Percentiles rank a stretch among this genome's conserved stretches.
Conservation (phyloP, 2,888 invertebrate species). For the Coenonympha arcania region DNA sequence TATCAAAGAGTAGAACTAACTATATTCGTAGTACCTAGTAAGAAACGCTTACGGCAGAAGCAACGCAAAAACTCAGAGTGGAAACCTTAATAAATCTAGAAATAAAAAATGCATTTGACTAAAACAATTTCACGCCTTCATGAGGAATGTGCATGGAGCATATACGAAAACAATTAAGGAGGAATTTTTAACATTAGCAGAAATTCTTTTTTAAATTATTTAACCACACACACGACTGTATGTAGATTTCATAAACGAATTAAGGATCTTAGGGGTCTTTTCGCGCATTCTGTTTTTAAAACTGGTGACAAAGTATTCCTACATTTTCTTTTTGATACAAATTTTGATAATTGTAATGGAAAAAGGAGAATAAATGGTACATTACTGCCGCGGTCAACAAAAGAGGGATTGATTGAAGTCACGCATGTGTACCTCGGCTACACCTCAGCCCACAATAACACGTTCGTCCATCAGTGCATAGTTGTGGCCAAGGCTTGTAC, state of each 20-base stretch:
- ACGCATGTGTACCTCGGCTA: neutral
- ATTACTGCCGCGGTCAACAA: too few species aligned
- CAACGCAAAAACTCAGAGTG: constrained; percentile 1
- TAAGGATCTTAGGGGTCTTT: neutral
- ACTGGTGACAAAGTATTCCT: too few species aligned
- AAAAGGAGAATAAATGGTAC: too few species aligned
- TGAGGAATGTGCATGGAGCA: constrained; percentile 16
- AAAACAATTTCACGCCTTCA: constrained; percentile 16
- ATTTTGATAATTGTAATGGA: neutral
- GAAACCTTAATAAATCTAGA: neutral
- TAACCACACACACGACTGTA: neutral
- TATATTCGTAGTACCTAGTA: too few species aligned
- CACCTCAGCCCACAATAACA: neutral
- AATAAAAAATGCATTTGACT: constrained; percentile 15
- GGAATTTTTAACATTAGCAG: constrained; percentile 26
- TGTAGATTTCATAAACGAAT: neutral
- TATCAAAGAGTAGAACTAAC: too few species aligned
- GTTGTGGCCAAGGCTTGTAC: too few species aligned
- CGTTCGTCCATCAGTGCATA: neutral
- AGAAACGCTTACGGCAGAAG: neutral
- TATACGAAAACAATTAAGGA: constrained; percentile 26
- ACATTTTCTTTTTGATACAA: neutral
- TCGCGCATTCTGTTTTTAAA: too few species aligned
- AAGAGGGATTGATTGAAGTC: too few species aligned
- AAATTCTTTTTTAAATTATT: constrained; percentile 10